Base-by-base conservation (phyloP, 2,888 invertebrate species). In the Heliconius hortense region DNA sequence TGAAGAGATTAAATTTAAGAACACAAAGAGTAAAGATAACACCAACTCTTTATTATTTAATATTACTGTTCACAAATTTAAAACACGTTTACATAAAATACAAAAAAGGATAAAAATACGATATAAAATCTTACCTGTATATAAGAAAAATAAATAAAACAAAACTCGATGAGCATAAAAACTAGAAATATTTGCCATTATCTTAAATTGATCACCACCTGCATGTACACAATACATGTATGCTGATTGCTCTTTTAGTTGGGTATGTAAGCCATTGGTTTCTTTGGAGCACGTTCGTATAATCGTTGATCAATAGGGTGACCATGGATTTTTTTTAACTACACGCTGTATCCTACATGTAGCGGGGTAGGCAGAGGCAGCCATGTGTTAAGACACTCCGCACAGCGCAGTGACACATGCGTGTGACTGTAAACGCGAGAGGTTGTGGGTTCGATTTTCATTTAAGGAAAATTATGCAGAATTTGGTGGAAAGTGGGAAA, bases 61-160 rank as follows among this genome's bases (percentile, higher is more conserved):
- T 43, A 13, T 43, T 15, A 15, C 15, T 4, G 43, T 39, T 39
- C 39, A 39, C 39, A 39, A 39, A 13, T 39, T 39, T 39, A 39
- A 13, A 11, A 8, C 13, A 39, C 39, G 39, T 39, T 13, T n/a
- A 53, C 5, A 53, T 53, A 11, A 70, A 18, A 18, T 35, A 24
- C 8, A 70, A 59, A 71, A 60, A 26, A 66, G 4, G 13, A 66
- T 0, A 39, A 43, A 24, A 24, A 66, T 43, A 18, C 10, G 3
- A n/a, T 26, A 53, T 21, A 53, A 69, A 13, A 11, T 7, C 53
- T 69, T 53, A 69, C 68, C 68, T 13, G 31, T 69, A 15, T 69
- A 56, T 26, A 53, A 48, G 53, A 31, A 53, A 53, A 69, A 31
- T 56, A 53, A 53, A n/a, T 53, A 56, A 28, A 69, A 31, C 53